Percentiles rank a stretch among this genome's conserved stretches.
Evolutionary conservation across 2,113 vertebrate species (phyloP).

Genomic region (Charadrius vociferus): DNA sequence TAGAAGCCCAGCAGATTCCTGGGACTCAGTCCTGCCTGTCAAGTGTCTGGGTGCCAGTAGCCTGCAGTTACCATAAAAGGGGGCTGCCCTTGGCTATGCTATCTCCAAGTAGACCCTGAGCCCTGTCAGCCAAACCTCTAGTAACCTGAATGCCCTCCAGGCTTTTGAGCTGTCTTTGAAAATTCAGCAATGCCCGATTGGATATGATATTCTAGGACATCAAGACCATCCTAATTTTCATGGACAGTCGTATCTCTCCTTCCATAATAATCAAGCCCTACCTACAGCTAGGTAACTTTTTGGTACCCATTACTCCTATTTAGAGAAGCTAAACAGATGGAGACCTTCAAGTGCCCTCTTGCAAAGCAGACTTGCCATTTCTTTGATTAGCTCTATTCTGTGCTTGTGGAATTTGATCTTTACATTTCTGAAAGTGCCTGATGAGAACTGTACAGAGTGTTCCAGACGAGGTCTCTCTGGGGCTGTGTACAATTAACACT

Average conservation of each 20-base stretch:
- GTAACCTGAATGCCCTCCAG: not conserved
- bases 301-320: not conserved
- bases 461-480: not conserved
- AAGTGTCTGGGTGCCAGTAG: not conserved
- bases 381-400: not conserved
- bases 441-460: not conserved
- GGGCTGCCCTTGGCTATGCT: not conserved
- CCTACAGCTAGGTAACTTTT: not conserved
- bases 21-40: not conserved
- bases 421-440: not conserved
- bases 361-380: not conserved
- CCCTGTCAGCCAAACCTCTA: not conserved
- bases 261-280: not conserved
- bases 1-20: not conserved
- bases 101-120: not conserved
- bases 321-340: not conserved
- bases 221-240: not conserved
- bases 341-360: not conserved
- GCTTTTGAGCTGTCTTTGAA: not conserved
- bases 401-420: not conserved
- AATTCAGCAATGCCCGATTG: not conserved
- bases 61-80: not conserved
- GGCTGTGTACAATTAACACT: not conserved
- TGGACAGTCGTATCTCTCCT: not conserved
- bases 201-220: not conserved